These are phyloP conservation scores for Heliconius erato DNA, from an alignment of 2,888 invertebrate genomes.

Conservation along the genomic window DNA sequence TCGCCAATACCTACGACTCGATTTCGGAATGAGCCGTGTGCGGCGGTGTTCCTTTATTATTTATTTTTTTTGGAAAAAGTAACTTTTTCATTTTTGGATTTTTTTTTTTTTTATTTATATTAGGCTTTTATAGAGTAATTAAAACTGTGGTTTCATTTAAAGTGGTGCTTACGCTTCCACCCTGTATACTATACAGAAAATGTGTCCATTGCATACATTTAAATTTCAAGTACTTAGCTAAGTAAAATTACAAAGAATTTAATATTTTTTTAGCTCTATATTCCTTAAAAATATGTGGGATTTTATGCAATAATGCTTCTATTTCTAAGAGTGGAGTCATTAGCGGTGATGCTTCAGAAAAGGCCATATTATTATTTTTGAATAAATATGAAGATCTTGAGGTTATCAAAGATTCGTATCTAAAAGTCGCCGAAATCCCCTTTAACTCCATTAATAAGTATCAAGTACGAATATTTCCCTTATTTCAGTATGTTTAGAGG, in stretches of 20 bases:
- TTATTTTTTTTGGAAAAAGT: too few relatives aligned
- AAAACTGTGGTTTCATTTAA: too few relatives aligned
- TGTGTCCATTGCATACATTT: neutral
- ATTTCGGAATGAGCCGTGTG: too few relatives aligned
- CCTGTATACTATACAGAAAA: too few relatives aligned
- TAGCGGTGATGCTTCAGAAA: conserved; percentile 96
- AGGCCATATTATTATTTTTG: conserved; percentile 93
- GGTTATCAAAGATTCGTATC: conserved; percentile 90
- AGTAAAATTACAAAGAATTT: neutral
- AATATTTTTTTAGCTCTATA: conserved; percentile 85
- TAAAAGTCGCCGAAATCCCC: conserved; percentile 95
- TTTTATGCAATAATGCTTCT: conserved; percentile 97
- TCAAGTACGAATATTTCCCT: conserved; percentile 83
- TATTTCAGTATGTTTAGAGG: neutral
- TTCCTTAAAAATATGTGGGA: conserved; percentile 95
- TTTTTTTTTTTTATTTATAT: too few relatives aligned
- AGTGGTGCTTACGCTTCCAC: too few relatives aligned
- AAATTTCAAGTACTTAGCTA: neutral
- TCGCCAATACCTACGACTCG: too few relatives aligned
- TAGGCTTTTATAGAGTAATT: too few relatives aligned
- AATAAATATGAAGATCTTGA: conserved; percentile 89
- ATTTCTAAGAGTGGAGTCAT: conserved; percentile 93
- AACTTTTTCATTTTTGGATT: too few relatives aligned
- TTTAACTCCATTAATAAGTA: conserved; percentile 98
- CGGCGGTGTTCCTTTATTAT: too few relatives aligned